Percentiles rank a stretch among this genome's conserved stretches.
Conservation (phyloP, 2,113 vertebrate genomes). For the Leptosomus discolor region DNA sequence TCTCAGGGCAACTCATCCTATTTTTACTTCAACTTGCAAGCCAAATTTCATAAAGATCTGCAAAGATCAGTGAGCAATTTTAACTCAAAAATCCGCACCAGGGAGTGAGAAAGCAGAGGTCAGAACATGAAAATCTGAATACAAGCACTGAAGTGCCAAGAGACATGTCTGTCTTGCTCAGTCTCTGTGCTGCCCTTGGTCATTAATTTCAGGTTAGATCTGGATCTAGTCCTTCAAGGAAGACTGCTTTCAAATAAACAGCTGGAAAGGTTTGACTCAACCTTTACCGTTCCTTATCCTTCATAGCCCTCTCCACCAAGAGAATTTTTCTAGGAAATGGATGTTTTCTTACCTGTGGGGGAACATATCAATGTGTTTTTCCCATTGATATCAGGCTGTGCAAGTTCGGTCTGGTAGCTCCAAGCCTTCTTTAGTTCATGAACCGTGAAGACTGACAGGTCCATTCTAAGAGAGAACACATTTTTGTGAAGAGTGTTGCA, state of each 20-base stretch:
- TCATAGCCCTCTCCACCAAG: not conserved
- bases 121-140: not conserved
- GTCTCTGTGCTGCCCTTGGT: not conserved
- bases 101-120: not conserved
- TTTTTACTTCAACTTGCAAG: not conserved
- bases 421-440: constrained; percentile 2
- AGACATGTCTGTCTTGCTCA: not conserved
- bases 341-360: constrained; percentile 69
- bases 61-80: not conserved
- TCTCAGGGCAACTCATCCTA: not conserved
- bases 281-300: not conserved
- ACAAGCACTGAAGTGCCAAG: not conserved
- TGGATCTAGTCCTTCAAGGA: not conserved
- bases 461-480: not conserved
- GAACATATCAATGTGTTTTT: constrained; percentile 78
- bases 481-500: not conserved
- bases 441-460: not conserved
- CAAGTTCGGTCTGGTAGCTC: constrained; percentile 73
- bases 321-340: not conserved
- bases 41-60: not conserved
- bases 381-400: constrained; percentile 64
- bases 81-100: not conserved
- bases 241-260: not conserved
- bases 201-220: not conserved
- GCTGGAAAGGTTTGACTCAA: not conserved